phyloP scores from a whole-genome alignment of 2,888 invertebrate genomes.

The Scaptomyza cyrtandrae region DNA sequence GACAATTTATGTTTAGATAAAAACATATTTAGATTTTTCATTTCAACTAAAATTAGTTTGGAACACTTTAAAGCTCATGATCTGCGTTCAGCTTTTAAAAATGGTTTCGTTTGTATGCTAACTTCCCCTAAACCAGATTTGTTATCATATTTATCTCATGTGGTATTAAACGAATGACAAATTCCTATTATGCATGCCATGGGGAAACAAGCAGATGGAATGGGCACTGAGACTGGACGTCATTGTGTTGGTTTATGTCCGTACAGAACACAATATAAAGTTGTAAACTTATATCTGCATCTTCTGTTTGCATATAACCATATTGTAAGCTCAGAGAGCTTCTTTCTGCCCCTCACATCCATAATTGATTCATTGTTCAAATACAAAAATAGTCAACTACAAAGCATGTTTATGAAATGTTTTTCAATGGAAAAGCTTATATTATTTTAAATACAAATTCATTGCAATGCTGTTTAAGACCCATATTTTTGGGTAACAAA shows the following conservation, averaged over 20 bases:
- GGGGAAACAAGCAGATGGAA: constrained; percentile 26
- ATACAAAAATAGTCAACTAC: not conserved
- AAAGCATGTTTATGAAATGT: constrained; percentile 21
- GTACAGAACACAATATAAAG: constrained; percentile 43
- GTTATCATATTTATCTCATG: constrained; percentile 44
- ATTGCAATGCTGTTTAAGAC: not conserved
- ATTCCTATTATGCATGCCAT: constrained; percentile 71
- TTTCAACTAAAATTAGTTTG: not conserved
- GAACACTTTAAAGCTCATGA: constrained; percentile 1
- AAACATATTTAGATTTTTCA: not conserved
- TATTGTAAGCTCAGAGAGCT: constrained; percentile 17
- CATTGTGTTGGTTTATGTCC: constrained; percentile 26
- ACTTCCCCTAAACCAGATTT: constrained; percentile 56
- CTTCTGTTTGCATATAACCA: constrained; percentile 29
- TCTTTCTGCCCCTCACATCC: constrained; percentile 1
- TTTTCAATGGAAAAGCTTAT: constrained; percentile 17
- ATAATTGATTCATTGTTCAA: constrained; percentile 28
- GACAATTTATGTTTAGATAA: constrained; percentile 12
- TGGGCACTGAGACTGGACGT: constrained; percentile 12
- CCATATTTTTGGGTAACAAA: not conserved
- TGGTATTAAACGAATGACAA: constrained; percentile 42
- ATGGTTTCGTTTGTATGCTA: constrained; percentile 15
- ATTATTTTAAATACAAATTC: not conserved
- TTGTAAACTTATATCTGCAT: constrained; percentile 43
- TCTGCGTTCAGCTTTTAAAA: constrained; percentile 4